Base-by-base conservation (phyloP, 2,888 invertebrate genomes). In the Acronicta psi region DNA sequence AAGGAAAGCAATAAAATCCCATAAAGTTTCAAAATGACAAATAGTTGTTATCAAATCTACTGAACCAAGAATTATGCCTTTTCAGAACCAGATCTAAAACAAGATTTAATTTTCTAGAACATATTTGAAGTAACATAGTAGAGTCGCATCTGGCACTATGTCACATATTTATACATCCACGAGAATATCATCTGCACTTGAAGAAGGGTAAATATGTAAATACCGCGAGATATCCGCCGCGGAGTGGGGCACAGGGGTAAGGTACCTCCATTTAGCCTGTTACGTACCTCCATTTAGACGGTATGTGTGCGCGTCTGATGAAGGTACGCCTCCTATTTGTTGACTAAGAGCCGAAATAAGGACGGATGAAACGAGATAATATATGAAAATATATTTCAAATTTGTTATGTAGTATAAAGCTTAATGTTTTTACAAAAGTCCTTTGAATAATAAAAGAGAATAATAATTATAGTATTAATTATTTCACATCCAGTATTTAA, bases 131-230 rank as follows among this genome's bases (percentile, higher is more conserved):
- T 29, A 29, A 29, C 29, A 29, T 29, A 2, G 4, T 13, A 5
- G 31, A 31, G 36, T 42, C 1, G 10, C 13, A 34, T 10, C 4
- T 16, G 7, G 2, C 10, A n/a, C 3, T n/a, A 23, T 23, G 17
- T 20, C 3, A n/a, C 2, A 14, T 5, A 46, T 52, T 5, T 25
- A 37, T 18, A 14, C 10, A 31, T 29, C 46, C n/a, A 34, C 7
- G 23, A 37, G 7, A 29, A 49, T 44, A 49, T 44, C 29, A 54
- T 54, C 18, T 46, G 37, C 42, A 45, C 57, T 59, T 63, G 63
- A 49, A 51, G 62, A 44, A 55, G 61, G 61, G 66, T 73, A 69
- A 71, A 77, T 79, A 74, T 77, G 65, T 74, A 72, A 75, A 80
- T 64, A 70, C 54, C 55, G 54, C 53, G 47, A 62, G 62, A 70